Percentiles rank a stretch among this genome's conserved stretches.
These are phyloP conservation scores for Halcyon malimbica DNA, from an alignment of 2,113 vertebrate species.

Conservation along the genomic window DNA sequence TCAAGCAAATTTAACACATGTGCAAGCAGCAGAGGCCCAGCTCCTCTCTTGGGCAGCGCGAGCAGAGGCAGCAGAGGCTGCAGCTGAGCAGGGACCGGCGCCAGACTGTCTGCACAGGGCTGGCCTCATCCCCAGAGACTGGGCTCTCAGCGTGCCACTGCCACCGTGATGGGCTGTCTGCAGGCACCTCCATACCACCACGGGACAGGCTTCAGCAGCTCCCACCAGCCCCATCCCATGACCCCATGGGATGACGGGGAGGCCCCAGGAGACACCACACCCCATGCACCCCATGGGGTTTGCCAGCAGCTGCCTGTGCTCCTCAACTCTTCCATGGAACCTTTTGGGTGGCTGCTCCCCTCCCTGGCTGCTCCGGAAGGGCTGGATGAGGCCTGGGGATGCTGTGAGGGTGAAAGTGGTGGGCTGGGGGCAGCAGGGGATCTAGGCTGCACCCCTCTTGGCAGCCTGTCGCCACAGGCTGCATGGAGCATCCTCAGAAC, in stretches of 20 bases:
- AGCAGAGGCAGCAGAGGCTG: neutral
- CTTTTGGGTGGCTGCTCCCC: neutral
- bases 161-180: neutral
- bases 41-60: neutral
- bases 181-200: fast-evolving
- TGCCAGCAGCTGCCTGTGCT: neutral
- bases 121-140: neutral
- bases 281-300: fast-evolving
- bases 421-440: neutral
- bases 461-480: neutral
- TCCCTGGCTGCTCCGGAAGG: neutral
- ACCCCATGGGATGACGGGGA: neutral
- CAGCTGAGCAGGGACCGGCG: neutral
- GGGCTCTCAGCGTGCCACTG: neutral
- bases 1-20: neutral
- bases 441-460: fast-evolving
- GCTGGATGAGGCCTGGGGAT: neutral
- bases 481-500: neutral
- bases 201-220: neutral
- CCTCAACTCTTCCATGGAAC: neutral
- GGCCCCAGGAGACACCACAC: fast-evolving
- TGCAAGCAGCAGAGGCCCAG: neutral
- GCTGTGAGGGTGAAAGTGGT: neutral
- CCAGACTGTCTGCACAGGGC: conserved; percentile 44
- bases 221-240: neutral